A percentile compares a stretch with the other conserved stretches of the same genome.
phyloP scores from a whole-genome alignment of 2,797 vertebrate species.

The Lepus oiostolus region DNA sequence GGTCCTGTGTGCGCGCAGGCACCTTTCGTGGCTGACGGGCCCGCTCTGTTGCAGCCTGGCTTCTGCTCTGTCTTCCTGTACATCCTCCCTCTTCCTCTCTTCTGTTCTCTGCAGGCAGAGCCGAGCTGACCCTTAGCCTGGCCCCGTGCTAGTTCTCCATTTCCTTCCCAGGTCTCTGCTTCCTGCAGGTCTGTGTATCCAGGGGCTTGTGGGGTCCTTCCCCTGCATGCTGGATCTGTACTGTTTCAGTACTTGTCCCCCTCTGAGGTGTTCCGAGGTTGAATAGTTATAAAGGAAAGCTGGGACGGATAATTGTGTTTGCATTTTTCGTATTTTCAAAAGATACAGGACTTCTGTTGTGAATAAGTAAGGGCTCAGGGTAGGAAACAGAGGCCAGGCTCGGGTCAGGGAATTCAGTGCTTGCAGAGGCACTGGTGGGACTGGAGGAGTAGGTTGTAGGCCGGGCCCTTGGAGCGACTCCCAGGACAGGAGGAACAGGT shows the following conservation, averaged over 20 bases:
- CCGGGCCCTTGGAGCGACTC: background rate
- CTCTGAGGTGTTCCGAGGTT: background rate
- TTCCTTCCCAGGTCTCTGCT: background rate
- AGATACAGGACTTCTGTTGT: background rate
- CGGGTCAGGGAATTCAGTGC: background rate
- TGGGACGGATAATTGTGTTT: background rate
- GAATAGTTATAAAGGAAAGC: background rate
- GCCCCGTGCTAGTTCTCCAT: background rate
- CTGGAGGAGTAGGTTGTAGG: background rate
- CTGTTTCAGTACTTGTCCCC: background rate
- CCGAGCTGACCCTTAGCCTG: background rate
- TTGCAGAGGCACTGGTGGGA: background rate
- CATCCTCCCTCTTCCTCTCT: background rate
- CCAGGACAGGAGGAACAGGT: background rate
- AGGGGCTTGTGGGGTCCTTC: background rate
- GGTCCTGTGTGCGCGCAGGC: background rate
- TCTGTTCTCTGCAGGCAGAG: background rate
- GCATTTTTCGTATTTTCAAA: background rate
- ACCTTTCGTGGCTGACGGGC: background rate
- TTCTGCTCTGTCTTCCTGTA: background rate
- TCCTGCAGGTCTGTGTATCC: background rate
- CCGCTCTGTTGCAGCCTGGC: background rate
- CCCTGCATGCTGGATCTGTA: fast-evolving
- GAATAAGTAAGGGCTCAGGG: background rate
- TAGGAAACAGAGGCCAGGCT: background rate